A percentile compares a stretch with the other conserved stretches of the same genome.
These are phyloP conservation scores for Trematomus bernacchii DNA, from an alignment of 2,797 vertebrate genomes.

Conservation along the genomic window DNA sequence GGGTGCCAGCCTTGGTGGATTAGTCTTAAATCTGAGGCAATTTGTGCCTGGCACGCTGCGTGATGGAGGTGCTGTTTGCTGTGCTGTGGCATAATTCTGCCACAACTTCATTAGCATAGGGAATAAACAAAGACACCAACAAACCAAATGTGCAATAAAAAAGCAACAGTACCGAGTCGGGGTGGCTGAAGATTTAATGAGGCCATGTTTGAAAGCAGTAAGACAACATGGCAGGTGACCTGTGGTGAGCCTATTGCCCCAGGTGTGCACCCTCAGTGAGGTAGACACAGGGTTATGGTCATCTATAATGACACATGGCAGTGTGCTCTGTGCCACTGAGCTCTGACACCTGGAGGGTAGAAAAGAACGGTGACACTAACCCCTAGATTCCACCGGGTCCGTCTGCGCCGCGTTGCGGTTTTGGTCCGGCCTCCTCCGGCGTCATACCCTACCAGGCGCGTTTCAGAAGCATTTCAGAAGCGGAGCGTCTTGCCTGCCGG, in stretches of 20 bases:
- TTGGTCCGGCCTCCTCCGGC: no score
- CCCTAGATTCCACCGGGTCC: no score
- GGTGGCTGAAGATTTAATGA: conserved; percentile 29
- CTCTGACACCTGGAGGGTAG: conserved; percentile 2
- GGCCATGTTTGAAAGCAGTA: background rate
- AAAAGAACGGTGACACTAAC: no score
- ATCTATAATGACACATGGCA: conserved; percentile 9
- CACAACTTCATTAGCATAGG: conserved; percentile 37
- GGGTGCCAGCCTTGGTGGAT: conserved; percentile 53
- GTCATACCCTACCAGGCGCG: no score
- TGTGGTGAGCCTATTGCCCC: conserved; percentile 1
- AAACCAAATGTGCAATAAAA: conserved; percentile 4
- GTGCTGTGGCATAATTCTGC: conserved; percentile 11
- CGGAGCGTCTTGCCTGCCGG: no score
- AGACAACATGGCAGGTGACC: conserved; percentile 14
- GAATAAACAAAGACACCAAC: conserved; percentile 29
- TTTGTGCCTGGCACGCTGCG: conserved; percentile 32
- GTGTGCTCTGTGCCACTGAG: background rate
- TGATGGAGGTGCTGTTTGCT: conserved; percentile 49
- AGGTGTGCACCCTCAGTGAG: conserved; percentile 14
- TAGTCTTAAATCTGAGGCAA: conserved; percentile 57
- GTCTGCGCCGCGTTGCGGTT: no score
- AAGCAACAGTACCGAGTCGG: background rate
- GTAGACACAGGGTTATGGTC: background rate
- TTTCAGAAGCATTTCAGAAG: no score